Evolutionary conservation across 2,113 vertebrate genomes (phyloP), one percentile per base, ranked within the genome.

Genomic region (Eurypyga helias): DNA sequence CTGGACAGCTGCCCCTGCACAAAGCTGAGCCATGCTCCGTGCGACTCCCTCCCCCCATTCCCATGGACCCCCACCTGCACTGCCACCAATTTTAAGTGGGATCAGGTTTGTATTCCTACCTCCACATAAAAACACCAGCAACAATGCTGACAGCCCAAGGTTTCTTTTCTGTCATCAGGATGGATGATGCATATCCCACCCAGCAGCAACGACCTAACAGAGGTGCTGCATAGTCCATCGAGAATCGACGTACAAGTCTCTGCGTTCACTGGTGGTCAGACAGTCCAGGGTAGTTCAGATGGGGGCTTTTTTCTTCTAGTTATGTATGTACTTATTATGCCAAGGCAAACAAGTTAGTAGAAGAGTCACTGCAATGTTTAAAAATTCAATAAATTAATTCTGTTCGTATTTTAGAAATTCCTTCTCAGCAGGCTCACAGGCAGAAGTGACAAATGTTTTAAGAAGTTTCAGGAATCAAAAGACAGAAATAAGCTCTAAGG

Each of bases 1-100:
- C 28, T n/a, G 36, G 41, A 6, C 31, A 61, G 49, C 34, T 76
- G 49, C 31, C 2, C 1, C 52, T 2, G 0, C 45, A 24, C 0
- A 0, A 29, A 36, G 43, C 43, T 41, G 9, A 77, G n/a, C 28
- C 0, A 0, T 14, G 21, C 6, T 69, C 41, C 36, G 31, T 29
- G 49, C 45, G 72, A 8, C 21, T 8, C 34, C 34, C 28, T 70
- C 23, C 19, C 8, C 9, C 4, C 46, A 17, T 54, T 26, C 17
- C 38, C 77, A n/a, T 2, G 3, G 29, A 55, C 8, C 6, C 6
- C 18, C 2, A 1, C 17, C 29, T 28, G 33, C 64, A 51, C 31
- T 58, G 34, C 38, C 58, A 38, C 23, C 16, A 48, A 26, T 36
- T 79, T 48, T 13, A 43, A n/a, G 38, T 5, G 11, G 57, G 64